Evolutionary conservation across 2,113 vertebrate genomes (phyloP), one percentile per base, ranked within the genome.

Genomic region (Argyrosomus japonicus): DNA sequence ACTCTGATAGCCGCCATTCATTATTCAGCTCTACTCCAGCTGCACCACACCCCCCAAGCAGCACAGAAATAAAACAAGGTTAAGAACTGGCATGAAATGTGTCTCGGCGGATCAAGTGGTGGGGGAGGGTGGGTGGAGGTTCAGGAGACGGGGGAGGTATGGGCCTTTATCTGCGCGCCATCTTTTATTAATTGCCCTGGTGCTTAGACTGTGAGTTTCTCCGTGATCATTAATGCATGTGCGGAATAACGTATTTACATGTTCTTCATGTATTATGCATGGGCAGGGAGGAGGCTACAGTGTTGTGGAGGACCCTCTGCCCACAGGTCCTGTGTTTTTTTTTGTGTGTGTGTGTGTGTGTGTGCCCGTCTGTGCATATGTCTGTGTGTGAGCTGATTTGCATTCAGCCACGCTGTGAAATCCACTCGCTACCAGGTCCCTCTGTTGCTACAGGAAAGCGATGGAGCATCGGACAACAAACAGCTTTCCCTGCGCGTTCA

Each of bases 131-230:
- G 73, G 63, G 69, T 62, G 87, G 81, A n/a, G 72, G 56, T 73
- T 81, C 63, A 51, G 67, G 51, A 83, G 74, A 79, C 19, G 15
- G 69, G 68, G 77, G 85, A 76, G 79, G 86, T 83, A 71, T 77
- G 68, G 68, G 90, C 82, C 87, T 89, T 93, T 93, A 93, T 93
- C 89, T 69, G 84, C 29, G 51, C 64, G 29, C 75, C 91, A 94
- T 95, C 90, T 95, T 94, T 95, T 94, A 95, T 94, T 95, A 95
- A 95, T 94, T 93, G 91, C 88, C 82, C 84, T 70, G 84, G 89
- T 91, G 88, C 91, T 88, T 79, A 87, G 90, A 87, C 85, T 73
- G 88, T 64, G 77, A 91, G 87, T 85, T 91, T 93, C 91, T 83
- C 86, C 84, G 47, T 93, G 92, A 94, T 95, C 93, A 94, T 94